Evolutionary conservation across 2,888 invertebrate genomes (phyloP).

Genomic region (Gymnoscelis rufifasciata): DNA sequence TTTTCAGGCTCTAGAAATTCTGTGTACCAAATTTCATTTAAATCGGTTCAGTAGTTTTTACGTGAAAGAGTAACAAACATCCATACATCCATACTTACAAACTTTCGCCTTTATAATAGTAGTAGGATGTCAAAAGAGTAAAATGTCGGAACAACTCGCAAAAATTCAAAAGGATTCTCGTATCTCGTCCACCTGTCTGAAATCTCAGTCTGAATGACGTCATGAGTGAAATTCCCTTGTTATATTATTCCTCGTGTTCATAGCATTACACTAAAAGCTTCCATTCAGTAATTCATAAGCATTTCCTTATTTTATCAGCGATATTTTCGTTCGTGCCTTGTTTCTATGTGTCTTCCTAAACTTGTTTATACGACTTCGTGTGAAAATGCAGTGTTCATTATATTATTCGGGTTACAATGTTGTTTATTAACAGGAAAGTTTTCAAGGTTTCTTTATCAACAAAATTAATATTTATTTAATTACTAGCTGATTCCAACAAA

Average conservation of each 20-base stretch:
- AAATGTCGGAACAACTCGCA: neutral
- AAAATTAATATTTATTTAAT: too few relatives aligned
- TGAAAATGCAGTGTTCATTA: neutral
- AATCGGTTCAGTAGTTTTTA: too few relatives aligned
- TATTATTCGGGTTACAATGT: too few relatives aligned
- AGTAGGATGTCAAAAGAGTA: too few relatives aligned
- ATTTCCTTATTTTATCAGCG: conserved; percentile 41
- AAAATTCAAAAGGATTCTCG: neutral
- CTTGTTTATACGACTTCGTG: conserved; percentile 1
- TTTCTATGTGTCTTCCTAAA: neutral
- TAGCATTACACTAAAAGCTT: conserved; percentile 41
- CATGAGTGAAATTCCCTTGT: neutral
- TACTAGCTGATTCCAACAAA: too few relatives aligned
- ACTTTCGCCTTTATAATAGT: too few relatives aligned
- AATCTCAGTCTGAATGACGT: neutral
- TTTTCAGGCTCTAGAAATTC: too few relatives aligned
- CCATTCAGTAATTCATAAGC: conserved; percentile 25
- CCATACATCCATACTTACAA: too few relatives aligned
- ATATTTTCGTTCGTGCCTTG: conserved; percentile 25
- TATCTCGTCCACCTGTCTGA: neutral
- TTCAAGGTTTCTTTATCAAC: too few relatives aligned
- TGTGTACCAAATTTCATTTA: too few relatives aligned
- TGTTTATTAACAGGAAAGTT: too few relatives aligned
- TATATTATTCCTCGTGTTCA: conserved; percentile 1
- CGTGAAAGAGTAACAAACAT: too few relatives aligned